Evolutionary conservation across 2,113 vertebrate genomes (phyloP).

Genomic region (Hemichromis elongatus): DNA sequence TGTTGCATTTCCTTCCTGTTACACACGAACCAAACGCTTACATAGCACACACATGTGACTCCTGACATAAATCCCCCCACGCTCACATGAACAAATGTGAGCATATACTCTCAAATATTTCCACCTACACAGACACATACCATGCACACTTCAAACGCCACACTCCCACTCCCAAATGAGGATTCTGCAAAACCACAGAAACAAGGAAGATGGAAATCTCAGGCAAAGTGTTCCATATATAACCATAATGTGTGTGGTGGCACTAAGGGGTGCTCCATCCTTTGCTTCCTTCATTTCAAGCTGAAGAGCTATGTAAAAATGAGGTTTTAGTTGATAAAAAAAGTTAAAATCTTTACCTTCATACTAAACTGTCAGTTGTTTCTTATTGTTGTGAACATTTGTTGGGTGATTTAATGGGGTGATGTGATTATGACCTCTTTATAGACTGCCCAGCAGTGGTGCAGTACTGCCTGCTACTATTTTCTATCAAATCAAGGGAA

Average conservation of each 20-base stretch:
- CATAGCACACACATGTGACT: constrained; percentile 3
- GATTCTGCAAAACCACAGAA: not conserved
- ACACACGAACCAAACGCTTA: not conserved
- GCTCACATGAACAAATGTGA: not conserved
- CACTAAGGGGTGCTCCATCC: not conserved
- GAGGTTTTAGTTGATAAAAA: not conserved
- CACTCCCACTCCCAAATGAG: not conserved
- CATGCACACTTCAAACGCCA: not conserved
- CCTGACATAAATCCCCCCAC: not conserved
- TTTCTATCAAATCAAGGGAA: not conserved
- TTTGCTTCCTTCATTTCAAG: not conserved
- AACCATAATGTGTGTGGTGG: not conserved
- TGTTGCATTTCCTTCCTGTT: constrained; percentile 45
- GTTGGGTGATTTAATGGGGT: not conserved
- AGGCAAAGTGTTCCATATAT: not conserved
- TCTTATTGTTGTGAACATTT: not conserved
- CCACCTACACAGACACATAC: not conserved
- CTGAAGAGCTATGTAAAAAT: not conserved
- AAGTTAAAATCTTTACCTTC: not conserved
- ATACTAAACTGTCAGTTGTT: constrained; percentile 7
- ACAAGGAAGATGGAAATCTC: not conserved
- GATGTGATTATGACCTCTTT: not conserved
- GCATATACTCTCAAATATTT: not conserved
- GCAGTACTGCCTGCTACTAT: not conserved
- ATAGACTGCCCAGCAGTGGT: not conserved